Base-by-base conservation (phyloP, 1,140 invertebrate genomes). In the Colletes latitarsis region DNA sequence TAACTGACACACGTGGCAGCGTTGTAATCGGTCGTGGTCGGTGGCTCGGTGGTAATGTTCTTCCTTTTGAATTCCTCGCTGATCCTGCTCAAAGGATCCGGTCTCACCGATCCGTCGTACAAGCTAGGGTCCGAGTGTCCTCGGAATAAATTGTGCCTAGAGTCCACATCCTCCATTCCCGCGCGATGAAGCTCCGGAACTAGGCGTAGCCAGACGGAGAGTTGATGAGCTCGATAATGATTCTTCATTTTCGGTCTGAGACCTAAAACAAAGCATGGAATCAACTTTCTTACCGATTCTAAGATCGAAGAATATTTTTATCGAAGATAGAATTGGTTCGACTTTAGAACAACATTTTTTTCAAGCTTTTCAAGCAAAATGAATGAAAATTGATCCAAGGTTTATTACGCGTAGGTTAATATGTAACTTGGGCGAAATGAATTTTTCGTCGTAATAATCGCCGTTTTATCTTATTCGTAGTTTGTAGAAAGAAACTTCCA, bases 141-240 rank as follows among this genome's bases (percentile, higher is more conserved):
- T 63, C 95, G 94, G 91, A 98, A 97, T 60, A 97, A 94, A 93
- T 97, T 97, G 93, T 98, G 97, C 77, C 96, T 94, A 15, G 96
- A 95, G 76, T 96, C 96, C 21, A 97, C 97, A 91, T 97, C 97
- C 87, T 97, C 96, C 96, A 97, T 97, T 17, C 97, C 97, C 0
- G 97, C 96, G 60, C 96, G 94, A 93, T 99, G 98, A 17, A 99
- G 95, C 91, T 98, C 98, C 0, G 98, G 98, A 63, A 99, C 97
- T 10, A 99, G 94, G 57, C 98, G 95, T 15, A 98, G 93, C 98
- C 98, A 99, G 64, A 99, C 97, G 6, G 98, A 98, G 30, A 99
- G 94, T 89, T 98, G 98, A 93, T 98, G 97, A 15, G 98, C 98
- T 39, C 98, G 95, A 93, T 98, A 99, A 92, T 99, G 98, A 92